Base-by-base conservation (phyloP, 2,113 vertebrate species). In the Stercorarius parasiticus region DNA sequence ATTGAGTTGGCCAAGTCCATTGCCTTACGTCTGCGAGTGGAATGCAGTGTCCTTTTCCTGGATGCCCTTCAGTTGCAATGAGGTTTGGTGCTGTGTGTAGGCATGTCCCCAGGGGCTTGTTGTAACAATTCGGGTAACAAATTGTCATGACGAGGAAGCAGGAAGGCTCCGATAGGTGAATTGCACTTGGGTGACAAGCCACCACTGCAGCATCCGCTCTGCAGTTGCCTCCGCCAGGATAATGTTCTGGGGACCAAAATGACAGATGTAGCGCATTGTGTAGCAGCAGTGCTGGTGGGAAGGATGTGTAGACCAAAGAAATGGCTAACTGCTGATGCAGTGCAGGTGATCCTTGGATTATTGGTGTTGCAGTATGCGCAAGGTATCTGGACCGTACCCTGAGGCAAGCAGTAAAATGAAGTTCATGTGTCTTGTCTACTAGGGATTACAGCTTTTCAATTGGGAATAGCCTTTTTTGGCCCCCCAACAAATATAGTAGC, bases 1-100 rank as follows among this genome's bases (percentile, higher is more conserved):
- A 66, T 59, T 15, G 95, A 93, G 81, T 89, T 97, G 96, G 96
- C 95, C 93, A 27, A 82, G 94, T 55, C 86, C 73, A 1, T 3
- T 5, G 88, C 92, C 42, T n/a, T 2, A n/a, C 11, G 85, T 1
- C 80, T 15, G 72, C 0, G 42, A 82, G 53, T 32, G 34, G 90
- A 19, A 61, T 32, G 90, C 84, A n/a, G 95, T 0, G 66, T 82
- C 93, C 93, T 86, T 29, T 13, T 23, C 73, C 86, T 38, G 82
- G 77, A 8, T 73, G 97, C 19, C 92, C 96, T 92, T 90, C 93
- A 70, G 10, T 3, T 25, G 80, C 88, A 42, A 25, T 0, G 1
- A 61, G 90, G 81, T 61, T 13, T 38, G 15, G 32, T 6, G 0
- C 86, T 25, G 69, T 0, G 1, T 9, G 52, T 8, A 6, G 47